phyloP scores from a whole-genome alignment of 2,888 invertebrate species.

The Megaustenia siamemsis region DNA sequence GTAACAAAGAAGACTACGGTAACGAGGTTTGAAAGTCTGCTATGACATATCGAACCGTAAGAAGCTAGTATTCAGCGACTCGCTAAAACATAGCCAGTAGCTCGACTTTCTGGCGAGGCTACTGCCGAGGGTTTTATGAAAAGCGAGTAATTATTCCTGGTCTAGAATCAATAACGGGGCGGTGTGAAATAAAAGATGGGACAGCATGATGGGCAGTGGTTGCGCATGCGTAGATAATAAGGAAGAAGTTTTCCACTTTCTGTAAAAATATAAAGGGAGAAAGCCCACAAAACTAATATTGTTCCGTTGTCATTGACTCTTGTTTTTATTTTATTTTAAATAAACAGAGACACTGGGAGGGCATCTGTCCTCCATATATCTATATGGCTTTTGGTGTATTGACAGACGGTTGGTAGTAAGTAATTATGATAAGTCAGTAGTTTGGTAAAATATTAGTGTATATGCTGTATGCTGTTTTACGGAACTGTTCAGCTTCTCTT shows the following conservation, averaged over 20 bases:
- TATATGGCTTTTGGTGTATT: no score
- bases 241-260: background rate
- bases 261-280: no score
- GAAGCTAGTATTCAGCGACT: background rate
- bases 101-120: background rate
- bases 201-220: background rate
- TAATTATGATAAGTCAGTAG: no score
- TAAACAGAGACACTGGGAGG: no score
- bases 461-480: no score
- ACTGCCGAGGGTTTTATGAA: constrained; percentile 27
- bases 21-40: background rate
- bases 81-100: background rate
- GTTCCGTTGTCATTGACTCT: no score
- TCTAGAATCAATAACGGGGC: constrained; percentile 35
- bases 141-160: constrained; percentile 30
- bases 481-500: no score
- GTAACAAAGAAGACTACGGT: background rate
- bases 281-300: no score
- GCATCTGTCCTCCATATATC: no score
- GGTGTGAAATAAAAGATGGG: background rate
- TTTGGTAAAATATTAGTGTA: no score
- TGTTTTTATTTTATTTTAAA: no score
- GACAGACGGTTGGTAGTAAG: no score
- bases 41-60: background rate
- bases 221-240: background rate